Base-by-base conservation (phyloP, 1,140 invertebrate genomes). In the Pseudomyrmex pallidus region DNA sequence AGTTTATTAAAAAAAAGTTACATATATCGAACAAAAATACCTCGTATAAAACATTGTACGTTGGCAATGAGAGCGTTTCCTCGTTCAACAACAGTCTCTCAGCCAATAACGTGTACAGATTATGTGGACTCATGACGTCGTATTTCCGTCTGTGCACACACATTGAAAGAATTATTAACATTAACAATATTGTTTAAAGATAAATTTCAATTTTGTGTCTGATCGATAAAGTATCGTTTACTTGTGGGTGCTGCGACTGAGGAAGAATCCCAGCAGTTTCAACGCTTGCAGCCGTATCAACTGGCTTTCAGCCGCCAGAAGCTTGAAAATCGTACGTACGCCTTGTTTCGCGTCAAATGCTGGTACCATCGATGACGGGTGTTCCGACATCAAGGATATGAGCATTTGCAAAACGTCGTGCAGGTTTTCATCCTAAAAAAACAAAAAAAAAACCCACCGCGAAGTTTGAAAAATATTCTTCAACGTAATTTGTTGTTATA, bases 31-130 rank as follows among this genome's bases (percentile, higher is more conserved):
- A 35, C 0, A 22, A n/a, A 8, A 48, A 73, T 88, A 97, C 97
- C 95, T 99, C 99, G 95, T 99, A 99, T n/a, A 99, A 96, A 82
- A 99, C 98, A 95, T 99, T 99, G 95, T 99, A 99, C 10, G 98
- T 99, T 56, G 98, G 97, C 92, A 99, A 95, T 20, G 98, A 97
- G 20, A 99, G 95, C 17, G 97, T 97, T 93, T 98, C 98, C 91
- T 98, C 97, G 91, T 99, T 98, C 8, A 98, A 93, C 82, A 99
- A 95, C 74, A 99, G 95, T 83, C 98, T 95, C 93, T 99, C 99
- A 2, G 98, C 97, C 74, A 99, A 95, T 82, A 99, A 93, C 17
- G 99, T 99, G 94, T 99, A 99, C 87, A 99, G 95, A 95, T 99
- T 99, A 94, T 99, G 97, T 4, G 99, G 98, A 89, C 98, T 98